These are phyloP conservation scores for Gryon sp. DNA, from an alignment of 1,140 invertebrate species.

Conservation along the genomic window DNA sequence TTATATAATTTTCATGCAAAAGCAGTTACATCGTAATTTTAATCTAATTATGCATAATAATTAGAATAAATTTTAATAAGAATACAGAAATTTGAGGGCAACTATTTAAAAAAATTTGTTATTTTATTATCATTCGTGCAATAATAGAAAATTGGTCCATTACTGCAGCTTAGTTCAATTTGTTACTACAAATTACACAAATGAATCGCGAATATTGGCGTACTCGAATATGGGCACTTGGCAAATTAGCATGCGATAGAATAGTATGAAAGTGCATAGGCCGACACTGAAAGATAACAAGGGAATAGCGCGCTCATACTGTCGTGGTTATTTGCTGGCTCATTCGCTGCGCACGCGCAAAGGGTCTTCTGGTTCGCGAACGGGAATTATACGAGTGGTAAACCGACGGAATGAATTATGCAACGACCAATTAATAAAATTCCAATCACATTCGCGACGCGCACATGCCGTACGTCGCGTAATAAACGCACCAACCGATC, in stretches of 20 bases:
- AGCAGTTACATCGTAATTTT: too few species aligned
- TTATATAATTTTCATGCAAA: too few species aligned
- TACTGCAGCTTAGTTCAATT: conserved; percentile 39
- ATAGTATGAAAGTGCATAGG: conserved; percentile 59
- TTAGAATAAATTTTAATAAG: too few species aligned
- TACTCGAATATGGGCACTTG: conserved; percentile 52
- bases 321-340: conserved; percentile 50
- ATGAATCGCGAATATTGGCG: conserved; percentile 52
- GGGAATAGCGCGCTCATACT: conserved; percentile 38
- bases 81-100: background rate
- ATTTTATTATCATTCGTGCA: conserved; percentile 6
- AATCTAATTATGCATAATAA: too few species aligned
- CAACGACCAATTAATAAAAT: conserved; percentile 76
- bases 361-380: conserved; percentile 37
- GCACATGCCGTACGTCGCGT: conserved; percentile 64
- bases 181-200: conserved; percentile 45
- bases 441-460: conserved; percentile 73
- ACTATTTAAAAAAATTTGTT: conserved; percentile 20
- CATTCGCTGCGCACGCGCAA: conserved; percentile 45
- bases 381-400: conserved; percentile 61
- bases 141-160: conserved; percentile 44
- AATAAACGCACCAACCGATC: conserved; percentile 67
- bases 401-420: conserved; percentile 72
- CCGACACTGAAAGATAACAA: conserved; percentile 61
- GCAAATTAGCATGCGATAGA: conserved; percentile 65